Evolutionary conservation across 2,888 invertebrate species (phyloP), one percentile per base, ranked within the genome.

Genomic region (Stramonita haemastoma): DNA sequence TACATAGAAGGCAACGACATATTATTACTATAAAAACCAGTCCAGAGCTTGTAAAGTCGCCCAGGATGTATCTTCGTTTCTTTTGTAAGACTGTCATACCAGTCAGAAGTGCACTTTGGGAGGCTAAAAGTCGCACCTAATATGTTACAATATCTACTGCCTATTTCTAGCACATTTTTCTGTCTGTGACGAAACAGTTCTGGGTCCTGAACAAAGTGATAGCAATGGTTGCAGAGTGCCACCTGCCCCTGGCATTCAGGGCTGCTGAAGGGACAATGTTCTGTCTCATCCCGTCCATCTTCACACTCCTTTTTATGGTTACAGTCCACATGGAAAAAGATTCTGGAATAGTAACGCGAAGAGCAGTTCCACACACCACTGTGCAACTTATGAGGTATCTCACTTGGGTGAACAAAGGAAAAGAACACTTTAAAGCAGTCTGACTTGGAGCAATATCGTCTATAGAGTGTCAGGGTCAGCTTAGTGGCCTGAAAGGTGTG

Each of bases 301-400:
- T 83, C 81, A 46, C 81, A 83, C 29, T 83, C 81, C 29, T 19
- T 22, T 22, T 83, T 29, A 22, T 36, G 81, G 46, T 36, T 83
- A 22, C 81, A 83, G 22, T 29, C 46, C 22, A 83, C 22, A 26
- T 83, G 81, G 26, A 26, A 46, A 5, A 26, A 26, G 46, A 83
- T 36, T 26, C 81, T 46, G 36, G 36, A 15, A 26, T 83, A 83
- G 66, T 57, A 32, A 22, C 19, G 5, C 88, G 81, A 32, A 4
- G 88, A 88, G n/a, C 88, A 88, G 79, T 88, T 79, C 32, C 34
- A 88, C 57, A 88, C 26, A 13, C 60, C 88, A 60, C 36, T 79
- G 81, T 1, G 19, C 13, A 81, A 19, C 34, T 29, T 57, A 4
- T 5, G 32, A 17, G 81, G 81, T 19, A 13, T 26, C 19, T 83